These are phyloP conservation scores for Acleris laterana DNA, from an alignment of 2,888 invertebrate species.

Conservation along the genomic window DNA sequence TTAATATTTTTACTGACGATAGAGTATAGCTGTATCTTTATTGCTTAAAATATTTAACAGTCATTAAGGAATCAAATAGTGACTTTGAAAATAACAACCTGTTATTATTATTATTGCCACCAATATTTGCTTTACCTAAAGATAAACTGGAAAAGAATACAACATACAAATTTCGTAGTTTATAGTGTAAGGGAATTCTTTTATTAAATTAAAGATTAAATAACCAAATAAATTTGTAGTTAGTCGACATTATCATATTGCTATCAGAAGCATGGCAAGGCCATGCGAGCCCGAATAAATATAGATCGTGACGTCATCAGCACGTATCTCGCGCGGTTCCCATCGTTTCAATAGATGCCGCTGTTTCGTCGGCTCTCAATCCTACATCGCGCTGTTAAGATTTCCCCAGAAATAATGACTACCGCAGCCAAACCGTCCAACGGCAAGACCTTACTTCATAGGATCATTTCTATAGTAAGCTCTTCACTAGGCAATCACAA, in stretches of 20 bases:
- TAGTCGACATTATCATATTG: conserved; percentile 1
- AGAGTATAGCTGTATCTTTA: too few relatives aligned
- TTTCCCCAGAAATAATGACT: conserved; percentile 24
- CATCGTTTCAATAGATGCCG: conserved; percentile 18
- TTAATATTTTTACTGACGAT: too few relatives aligned
- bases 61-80: too few relatives aligned
- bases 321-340: conserved; percentile 2
- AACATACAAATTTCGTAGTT: too few relatives aligned
- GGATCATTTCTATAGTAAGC: conserved; percentile 38
- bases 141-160: too few relatives aligned
- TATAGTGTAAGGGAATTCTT: too few relatives aligned
- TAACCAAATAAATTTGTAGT: too few relatives aligned
- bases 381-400: conserved; percentile 34
- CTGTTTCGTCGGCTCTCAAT: conserved; percentile 1
- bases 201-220: too few relatives aligned
- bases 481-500: conserved; percentile 37
- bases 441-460: conserved; percentile 36
- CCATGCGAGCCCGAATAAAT: neutral
- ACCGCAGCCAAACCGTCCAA: neutral
- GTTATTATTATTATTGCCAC: too few relatives aligned
- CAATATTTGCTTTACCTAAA: too few relatives aligned
- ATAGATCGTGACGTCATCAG: neutral
- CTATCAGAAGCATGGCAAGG: conserved; percentile 1
- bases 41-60: too few relatives aligned
- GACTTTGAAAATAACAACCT: too few relatives aligned